Evolutionary conservation across 2,888 invertebrate species (phyloP).

Genomic region (Conistra vaccinii): DNA sequence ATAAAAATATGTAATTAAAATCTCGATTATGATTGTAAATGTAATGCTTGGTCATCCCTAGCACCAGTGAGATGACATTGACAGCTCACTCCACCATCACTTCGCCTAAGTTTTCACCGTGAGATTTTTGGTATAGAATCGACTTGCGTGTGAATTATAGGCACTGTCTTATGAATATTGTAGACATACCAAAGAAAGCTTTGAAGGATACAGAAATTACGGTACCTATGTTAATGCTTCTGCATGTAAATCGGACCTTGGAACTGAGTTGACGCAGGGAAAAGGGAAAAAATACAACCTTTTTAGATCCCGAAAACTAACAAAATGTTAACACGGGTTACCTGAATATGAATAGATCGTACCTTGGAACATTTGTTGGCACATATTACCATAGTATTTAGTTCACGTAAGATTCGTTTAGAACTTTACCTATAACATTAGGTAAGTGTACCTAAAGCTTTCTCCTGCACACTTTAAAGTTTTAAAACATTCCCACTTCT

Average conservation of each 20-base stretch:
- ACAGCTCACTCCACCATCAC: too few species aligned
- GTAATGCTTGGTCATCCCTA: too few species aligned
- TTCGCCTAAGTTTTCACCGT: too few species aligned
- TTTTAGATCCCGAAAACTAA: slow-evolving; percentile 24
- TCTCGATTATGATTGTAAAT: too few species aligned
- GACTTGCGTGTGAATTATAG: too few species aligned
- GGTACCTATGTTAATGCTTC: slow-evolving; percentile 25
- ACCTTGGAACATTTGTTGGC: slow-evolving; percentile 17
- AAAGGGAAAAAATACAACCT: slow-evolving; percentile 13
- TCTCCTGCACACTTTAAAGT: background rate
- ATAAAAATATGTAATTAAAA: too few species aligned
- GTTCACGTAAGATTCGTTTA: background rate
- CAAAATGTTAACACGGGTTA: slow-evolving; percentile 36
- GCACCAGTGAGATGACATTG: too few species aligned
- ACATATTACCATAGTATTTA: slow-evolving; percentile 19
- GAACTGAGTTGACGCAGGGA: slow-evolving; percentile 2
- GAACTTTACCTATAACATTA: background rate
- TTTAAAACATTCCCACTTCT: background rate
- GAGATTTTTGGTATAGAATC: too few species aligned
- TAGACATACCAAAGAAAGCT: background rate
- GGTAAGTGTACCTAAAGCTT: background rate
- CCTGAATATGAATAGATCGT: slow-evolving; percentile 39
- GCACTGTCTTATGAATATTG: too few species aligned
- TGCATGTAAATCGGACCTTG: slow-evolving; percentile 3
- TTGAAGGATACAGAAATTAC: background rate